phyloP scores from a whole-genome alignment of 2,888 invertebrate genomes.

The Cerastoderma edule region DNA sequence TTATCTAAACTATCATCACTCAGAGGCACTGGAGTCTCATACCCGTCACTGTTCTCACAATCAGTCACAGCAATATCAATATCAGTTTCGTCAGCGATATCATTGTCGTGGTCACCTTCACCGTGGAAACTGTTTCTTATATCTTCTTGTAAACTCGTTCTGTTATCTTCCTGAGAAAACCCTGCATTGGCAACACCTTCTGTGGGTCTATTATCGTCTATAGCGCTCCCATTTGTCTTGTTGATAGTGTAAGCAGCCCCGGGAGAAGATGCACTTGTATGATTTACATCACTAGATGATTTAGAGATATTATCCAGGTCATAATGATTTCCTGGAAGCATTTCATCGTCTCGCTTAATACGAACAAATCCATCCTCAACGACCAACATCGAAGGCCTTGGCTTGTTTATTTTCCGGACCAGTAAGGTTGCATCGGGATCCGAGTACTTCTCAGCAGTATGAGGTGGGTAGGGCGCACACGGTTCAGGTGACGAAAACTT shows the following conservation, averaged over 20 bases:
- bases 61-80: constrained; percentile 50
- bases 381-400: constrained; percentile 89
- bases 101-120: not conserved
- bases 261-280: constrained; percentile 33
- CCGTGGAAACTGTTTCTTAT: constrained; percentile 14
- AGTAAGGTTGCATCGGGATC: constrained; percentile 57
- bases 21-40: constrained; percentile 15
- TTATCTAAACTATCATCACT: constrained; percentile 31
- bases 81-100: constrained; percentile 45
- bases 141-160: constrained; percentile 12
- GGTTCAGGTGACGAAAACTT: constrained; percentile 22
- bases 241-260: constrained; percentile 16
- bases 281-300: constrained; percentile 38
- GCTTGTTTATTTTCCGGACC: constrained; percentile 44
- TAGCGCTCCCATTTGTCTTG: not conserved
- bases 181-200: constrained; percentile 34
- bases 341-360: constrained; percentile 89
- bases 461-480: constrained; percentile 46
- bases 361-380: constrained; percentile 95
- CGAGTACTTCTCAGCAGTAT: constrained; percentile 52
- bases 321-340: constrained; percentile 54
- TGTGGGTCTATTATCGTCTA: not conserved
- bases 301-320: constrained; percentile 54
- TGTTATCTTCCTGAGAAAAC: constrained; percentile 38
- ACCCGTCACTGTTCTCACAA: constrained; percentile 34